A percentile compares a stretch with the other conserved stretches of the same genome.
phyloP scores from a whole-genome alignment of 2,888 invertebrate species.

The Linyphia triangularis region DNA sequence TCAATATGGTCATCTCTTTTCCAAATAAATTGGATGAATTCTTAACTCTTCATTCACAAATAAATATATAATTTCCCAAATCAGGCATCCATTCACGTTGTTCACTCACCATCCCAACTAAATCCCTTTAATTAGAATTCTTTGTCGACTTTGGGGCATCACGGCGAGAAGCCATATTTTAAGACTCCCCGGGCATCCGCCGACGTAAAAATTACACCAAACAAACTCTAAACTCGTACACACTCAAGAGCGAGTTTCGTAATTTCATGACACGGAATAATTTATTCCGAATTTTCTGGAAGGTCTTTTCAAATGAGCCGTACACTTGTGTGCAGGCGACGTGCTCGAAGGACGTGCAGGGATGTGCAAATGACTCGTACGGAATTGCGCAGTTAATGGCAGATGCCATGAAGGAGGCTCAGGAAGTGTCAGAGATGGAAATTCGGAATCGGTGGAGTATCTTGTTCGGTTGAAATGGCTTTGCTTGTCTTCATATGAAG shows the following conservation, averaged over 20 bases:
- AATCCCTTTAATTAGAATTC: constrained; percentile 45
- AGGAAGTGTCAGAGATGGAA: constrained; percentile 27
- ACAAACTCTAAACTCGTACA: too few relatives aligned
- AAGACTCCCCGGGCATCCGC: neutral
- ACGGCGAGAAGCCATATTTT: constrained; percentile 26
- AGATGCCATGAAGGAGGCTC: neutral
- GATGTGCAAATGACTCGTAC: constrained; percentile 39
- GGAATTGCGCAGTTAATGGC: constrained; percentile 38
- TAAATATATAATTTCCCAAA: neutral
- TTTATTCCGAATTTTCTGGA: constrained; percentile 48
- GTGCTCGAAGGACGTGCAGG: constrained; percentile 24
- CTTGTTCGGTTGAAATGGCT: constrained; percentile 7
- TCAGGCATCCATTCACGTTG: neutral
- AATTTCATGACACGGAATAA: constrained; percentile 59
- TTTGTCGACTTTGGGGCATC: neutral
- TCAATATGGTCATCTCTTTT: too few relatives aligned
- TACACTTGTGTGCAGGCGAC: constrained; percentile 13
- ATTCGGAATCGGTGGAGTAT: neutral
- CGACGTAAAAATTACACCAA: constrained; percentile 24
- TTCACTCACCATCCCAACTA: neutral
- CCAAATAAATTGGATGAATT: too few relatives aligned
- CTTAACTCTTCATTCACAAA: too few relatives aligned
- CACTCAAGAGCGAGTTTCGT: neutral
- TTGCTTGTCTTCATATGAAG: neutral
- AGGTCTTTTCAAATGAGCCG: constrained; percentile 41